Conservation (phyloP, 2,113 vertebrate species). For the Oplegnathus fasciatus region DNA sequence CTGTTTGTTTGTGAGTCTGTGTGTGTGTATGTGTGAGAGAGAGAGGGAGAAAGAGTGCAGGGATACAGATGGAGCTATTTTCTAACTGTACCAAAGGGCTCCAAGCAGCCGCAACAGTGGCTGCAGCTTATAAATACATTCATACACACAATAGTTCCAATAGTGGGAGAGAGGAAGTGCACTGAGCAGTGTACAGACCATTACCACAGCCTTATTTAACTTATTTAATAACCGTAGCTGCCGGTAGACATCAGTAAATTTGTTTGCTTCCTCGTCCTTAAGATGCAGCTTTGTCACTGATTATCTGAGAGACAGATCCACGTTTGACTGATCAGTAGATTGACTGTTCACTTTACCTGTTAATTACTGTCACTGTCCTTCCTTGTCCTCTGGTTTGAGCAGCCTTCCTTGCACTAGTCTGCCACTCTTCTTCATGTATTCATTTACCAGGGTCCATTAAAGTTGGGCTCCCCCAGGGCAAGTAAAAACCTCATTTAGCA, state of each 20-base stretch:
- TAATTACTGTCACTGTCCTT: slow-evolving; percentile 66
- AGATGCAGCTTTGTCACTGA: slow-evolving; percentile 10
- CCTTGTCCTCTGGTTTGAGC: slow-evolving; percentile 23
- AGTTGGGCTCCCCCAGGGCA: slow-evolving; percentile 83
- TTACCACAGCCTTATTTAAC: slow-evolving; percentile 21
- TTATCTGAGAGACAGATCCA: slow-evolving; percentile 15
- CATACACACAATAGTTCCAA: slow-evolving; percentile 68
- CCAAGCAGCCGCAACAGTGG: slow-evolving; percentile 40
- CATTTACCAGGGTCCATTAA: slow-evolving; percentile 85
- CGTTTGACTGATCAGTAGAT: slow-evolving; percentile 49
- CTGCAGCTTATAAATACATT: slow-evolving; percentile 75
- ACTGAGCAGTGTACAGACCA: slow-evolving; percentile 35
- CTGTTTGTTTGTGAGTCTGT: slow-evolving; percentile 68
- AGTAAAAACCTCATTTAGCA: slow-evolving; percentile 84
- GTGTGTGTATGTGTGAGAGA: slow-evolving; percentile 21
- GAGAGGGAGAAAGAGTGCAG: slow-evolving; percentile 36
- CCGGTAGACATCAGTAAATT: slow-evolving; percentile 17
- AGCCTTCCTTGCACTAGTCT: slow-evolving; percentile 43
- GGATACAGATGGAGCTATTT: slow-evolving; percentile 68
- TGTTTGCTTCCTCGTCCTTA: slow-evolving; percentile 14
- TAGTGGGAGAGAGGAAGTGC: slow-evolving; percentile 68
- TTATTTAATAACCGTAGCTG: slow-evolving; percentile 25
- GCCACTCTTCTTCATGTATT: slow-evolving; percentile 69
- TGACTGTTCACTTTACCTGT: slow-evolving; percentile 68
- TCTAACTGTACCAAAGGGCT: slow-evolving; percentile 70